These are phyloP conservation scores for Eilema caniola DNA, from an alignment of 2,888 invertebrate genomes.

Conservation along the genomic window DNA sequence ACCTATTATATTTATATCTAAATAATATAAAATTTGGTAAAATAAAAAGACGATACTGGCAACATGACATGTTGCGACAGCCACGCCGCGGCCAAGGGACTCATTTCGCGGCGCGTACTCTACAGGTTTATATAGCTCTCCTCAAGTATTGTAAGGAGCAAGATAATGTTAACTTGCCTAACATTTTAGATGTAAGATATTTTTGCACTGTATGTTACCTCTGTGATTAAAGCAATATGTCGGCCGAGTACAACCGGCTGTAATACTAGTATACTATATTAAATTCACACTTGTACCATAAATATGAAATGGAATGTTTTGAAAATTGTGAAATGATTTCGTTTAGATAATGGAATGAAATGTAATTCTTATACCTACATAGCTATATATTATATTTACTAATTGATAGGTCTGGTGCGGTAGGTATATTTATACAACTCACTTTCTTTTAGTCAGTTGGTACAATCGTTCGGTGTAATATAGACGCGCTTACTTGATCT, in stretches of 20 bases:
- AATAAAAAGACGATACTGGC: too few species aligned
- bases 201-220: background rate
- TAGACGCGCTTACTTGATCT: conserved; percentile 21
- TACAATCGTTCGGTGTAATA: conserved; percentile 9
- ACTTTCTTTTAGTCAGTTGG: conserved; percentile 1
- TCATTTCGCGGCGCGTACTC: too few species aligned
- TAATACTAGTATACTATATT: background rate
- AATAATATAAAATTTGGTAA: too few species aligned
- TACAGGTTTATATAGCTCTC: background rate
- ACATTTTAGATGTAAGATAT: background rate
- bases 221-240: background rate
- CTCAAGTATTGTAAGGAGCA: conserved; percentile 5
- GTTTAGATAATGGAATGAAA: background rate
- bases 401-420: background rate
- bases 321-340: background rate
- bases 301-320: conserved; percentile 10
- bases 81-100: too few species aligned
- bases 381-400: background rate
- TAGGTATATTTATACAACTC: background rate
- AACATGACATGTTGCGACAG: too few species aligned
- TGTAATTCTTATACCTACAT: background rate
- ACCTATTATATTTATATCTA: too few species aligned
- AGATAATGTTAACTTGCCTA: conserved; percentile 4
- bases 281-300: background rate
- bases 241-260: background rate